Conservation (phyloP, 2,113 vertebrate genomes). For the Ptilorrhoa leucosticta region DNA sequence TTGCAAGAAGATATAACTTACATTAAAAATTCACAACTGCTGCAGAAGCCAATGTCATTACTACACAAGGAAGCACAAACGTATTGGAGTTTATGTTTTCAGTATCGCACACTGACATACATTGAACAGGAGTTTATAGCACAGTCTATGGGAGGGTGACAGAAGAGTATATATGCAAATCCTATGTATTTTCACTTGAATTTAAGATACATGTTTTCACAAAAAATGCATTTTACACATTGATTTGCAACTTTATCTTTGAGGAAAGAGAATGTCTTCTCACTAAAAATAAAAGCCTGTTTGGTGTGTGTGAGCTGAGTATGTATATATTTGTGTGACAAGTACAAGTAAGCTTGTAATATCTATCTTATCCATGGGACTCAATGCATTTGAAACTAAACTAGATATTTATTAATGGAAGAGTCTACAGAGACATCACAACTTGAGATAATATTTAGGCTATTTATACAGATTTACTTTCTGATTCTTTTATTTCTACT, state of each 20-base stretch:
- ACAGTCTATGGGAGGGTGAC: background rate
- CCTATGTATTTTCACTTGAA: background rate
- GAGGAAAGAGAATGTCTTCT: background rate
- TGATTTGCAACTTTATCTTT: background rate
- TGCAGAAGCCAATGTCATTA: background rate
- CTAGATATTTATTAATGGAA: background rate
- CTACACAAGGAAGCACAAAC: background rate
- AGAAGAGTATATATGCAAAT: background rate
- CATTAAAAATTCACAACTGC: background rate
- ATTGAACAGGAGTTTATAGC: background rate
- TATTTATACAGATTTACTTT: background rate
- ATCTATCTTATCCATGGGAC: background rate
- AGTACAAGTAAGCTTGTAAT: background rate
- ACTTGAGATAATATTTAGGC: background rate
- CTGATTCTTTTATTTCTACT: background rate
- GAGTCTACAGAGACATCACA: background rate
- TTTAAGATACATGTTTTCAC: background rate
- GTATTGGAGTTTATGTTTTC: background rate
- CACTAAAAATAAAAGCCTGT: background rate
- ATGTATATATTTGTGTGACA: background rate
- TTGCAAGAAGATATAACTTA: background rate
- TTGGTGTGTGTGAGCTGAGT: background rate
- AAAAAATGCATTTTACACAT: background rate
- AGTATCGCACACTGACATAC: background rate
- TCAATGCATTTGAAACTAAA: background rate